Base-by-base conservation (phyloP, 2,113 vertebrate genomes). In the Rallus limicola region DNA sequence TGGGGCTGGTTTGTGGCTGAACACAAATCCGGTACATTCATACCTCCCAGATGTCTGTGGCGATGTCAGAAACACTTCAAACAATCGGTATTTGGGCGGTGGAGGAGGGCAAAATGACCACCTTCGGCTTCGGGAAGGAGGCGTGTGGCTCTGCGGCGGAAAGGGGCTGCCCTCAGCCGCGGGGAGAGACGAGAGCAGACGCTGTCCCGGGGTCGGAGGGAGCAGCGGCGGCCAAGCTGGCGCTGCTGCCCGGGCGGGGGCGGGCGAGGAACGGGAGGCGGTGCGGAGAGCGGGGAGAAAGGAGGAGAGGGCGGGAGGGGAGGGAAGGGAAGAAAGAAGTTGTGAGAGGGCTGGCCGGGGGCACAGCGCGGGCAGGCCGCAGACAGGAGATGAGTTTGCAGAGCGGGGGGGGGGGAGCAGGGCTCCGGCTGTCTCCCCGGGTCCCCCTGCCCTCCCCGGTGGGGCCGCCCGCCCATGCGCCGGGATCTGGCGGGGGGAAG, bases 1-100 rank as follows among this genome's bases (percentile, higher is more conserved):
- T 59, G 55, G 84, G 75, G 36, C 77, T 31, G 88, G 26, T 80
- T 85, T 84, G 96, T 60, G 93, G 92, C 77, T 79, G 93, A 90
- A 92, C 93, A 87, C 42, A 95, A 69, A 97, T 82, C 91, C 69
- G 59, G 85, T 72, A 31, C 62, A 6, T 86, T 97, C 95, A 90
- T 78, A 88, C 92, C 95, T 97, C 92, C 91, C 93, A 92, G 69
- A 88, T 78, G 93, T 88, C 79, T 62, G 91, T 40, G 91, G 89
- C 38, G 25, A n/a, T 79, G 72, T 81, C 85, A 59, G 68, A 92
- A 94, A 77, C 58, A 28, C 67, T 95, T 70, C 5, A 72, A 87
- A 56, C 67, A 40, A 52, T 48, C 48, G 48, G 21, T 23, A 48
- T 48, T 48, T 48, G 21, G 48, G 44, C 44, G 44, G 33, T 19